These are phyloP conservation scores for Malacoraja senta DNA, from an alignment of 2,797 vertebrate genomes.

Conservation along the genomic window DNA sequence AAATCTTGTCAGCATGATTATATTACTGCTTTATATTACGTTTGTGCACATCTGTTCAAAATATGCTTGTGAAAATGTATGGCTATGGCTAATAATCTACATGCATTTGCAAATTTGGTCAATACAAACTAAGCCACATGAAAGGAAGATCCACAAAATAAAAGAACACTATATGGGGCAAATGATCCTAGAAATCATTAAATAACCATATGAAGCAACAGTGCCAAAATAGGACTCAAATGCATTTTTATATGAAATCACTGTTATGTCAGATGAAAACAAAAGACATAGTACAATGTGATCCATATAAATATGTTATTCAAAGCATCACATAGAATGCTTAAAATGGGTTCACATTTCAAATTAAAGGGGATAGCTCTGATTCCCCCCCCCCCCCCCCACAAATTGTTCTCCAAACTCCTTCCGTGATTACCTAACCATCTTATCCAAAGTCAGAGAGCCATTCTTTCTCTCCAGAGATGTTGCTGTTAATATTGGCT, in stretches of 20 bases:
- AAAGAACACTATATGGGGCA: background rate
- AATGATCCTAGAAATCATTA: background rate
- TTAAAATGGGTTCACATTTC: background rate
- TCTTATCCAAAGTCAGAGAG: background rate
- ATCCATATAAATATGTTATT: background rate
- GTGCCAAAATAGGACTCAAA: background rate
- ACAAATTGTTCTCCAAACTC: background rate
- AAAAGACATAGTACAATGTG: background rate
- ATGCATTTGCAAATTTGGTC: background rate
- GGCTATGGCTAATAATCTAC: background rate
- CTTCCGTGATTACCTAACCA: background rate
- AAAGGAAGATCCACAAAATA: conserved; percentile 6
- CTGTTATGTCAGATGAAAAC: background rate
- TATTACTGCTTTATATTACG: background rate
- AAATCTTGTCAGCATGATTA: background rate
- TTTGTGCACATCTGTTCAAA: background rate
- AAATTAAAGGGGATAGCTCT: background rate
- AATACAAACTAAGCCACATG: conserved; percentile 18
- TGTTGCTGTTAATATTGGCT: no score
- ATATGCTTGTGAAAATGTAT: background rate
- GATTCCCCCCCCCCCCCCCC: background rate
- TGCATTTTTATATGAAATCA: conserved; percentile 4
- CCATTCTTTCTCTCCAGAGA: no score
- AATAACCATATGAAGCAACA: background rate
- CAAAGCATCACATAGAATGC: background rate